Evolutionary conservation across 2,797 vertebrate species (phyloP), one percentile per base, ranked within the genome.

Genomic region (Potorous gilbertii): DNA sequence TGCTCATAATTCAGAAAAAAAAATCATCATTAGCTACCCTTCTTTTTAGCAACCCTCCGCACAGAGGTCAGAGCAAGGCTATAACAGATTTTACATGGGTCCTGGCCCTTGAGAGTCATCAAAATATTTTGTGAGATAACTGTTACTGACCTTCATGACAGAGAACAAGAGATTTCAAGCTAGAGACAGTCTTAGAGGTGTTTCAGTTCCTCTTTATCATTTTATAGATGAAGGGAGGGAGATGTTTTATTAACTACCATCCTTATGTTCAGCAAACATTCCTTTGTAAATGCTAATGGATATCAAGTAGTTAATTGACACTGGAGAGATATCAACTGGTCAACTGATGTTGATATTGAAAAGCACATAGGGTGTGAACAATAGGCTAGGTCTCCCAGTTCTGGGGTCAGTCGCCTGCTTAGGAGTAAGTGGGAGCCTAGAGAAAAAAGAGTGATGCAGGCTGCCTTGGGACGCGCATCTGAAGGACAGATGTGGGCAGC

Each of bases 41-140:
- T 14, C 90, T 34, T 50, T 10, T 8, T 29, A 91, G 40, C n/a
- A 92, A 16, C 66, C 5, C 74, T 93, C 31, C 96, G 46, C 55
- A 93, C 31, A 10, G 28, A 93, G 52, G 87, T 97, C 92, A 95
- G 46, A 90, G 50, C 59, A 92, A 91, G 87, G 46, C 52, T 93
- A 92, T 14, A 91, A 94, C 14, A 91, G 46, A 52, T 28, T 94
- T 96, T 29, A 40, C 21, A 66, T 91, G 28, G 91, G 3, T 66
- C 92, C 24, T 96, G 55, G 94, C 87, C 50, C 52, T 57, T 92
- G 56, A 92, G 92, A 92, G 18, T 91, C 59, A 93, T 0, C 94
- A n/a, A 91, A 96, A 57, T 62, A 87, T 31, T 87, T 54, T 91
- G 52, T 90, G 34, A 92, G 24, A 27, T 81, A 87, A 50, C 21